Base-by-base conservation (phyloP, 2,113 vertebrate species). In the Phalacrocorax brasilianus region DNA sequence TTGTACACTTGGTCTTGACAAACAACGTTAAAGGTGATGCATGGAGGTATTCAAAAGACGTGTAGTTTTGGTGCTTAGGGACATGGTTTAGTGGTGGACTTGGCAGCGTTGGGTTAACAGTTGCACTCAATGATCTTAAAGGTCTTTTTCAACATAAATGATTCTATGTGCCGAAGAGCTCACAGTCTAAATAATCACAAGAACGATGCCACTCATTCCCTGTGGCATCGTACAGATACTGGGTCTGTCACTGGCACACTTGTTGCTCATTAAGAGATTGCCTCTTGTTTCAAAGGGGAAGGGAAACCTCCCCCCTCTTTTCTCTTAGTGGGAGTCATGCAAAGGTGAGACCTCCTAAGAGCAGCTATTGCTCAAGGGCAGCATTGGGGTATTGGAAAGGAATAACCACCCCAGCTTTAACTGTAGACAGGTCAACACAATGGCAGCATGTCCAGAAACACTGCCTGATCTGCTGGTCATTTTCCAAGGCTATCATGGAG, bases 141-240 rank as follows among this genome's bases (percentile, higher is more conserved):
- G 28, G 28, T 55, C 53, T 55, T 18, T 55, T 30, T 17, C 53
- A 55, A 30, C 28, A 16, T 18, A 55, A 55, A 55, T 7, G 28
- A 30, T 30, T 30, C 53, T 16, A 30, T 28, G 18, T 47, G 20
- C 28, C 66, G n/a, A 61, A 72, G 52, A 26, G 14, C 59, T 50
- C 24, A 8, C 26, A 42, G n/a, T 17, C 44, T 35, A 38, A 86
- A 53, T 6, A 19, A 42, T 21, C 33, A 20, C 3, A 4, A 6
- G 33, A n/a, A 45, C 7, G 66, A 22, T 45, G 55, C 61, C 47
- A 4, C 27, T 71, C 7, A 2, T 22, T 14, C 30, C 61, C 47
- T 30, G 12, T 27, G 49, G 21, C n/a, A n/a, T 2, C 4, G 2
- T 1, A 8, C 38, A 35, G 75, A 9, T 2, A 0, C 26, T 23